Evolutionary conservation across 1,140 invertebrate genomes (phyloP).

Genomic region (Papilio machaon): DNA sequence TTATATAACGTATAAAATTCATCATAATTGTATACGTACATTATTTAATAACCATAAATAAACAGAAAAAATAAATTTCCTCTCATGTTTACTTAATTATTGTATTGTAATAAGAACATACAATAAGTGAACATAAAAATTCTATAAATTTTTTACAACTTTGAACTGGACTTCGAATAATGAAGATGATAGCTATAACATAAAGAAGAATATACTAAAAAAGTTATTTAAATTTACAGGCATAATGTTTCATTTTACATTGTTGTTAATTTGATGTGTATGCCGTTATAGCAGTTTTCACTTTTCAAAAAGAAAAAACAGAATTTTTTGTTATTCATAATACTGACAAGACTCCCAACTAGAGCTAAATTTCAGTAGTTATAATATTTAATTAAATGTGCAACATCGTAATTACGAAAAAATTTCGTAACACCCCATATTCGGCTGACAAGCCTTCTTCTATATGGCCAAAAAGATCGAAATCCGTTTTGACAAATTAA

Average conservation of each 20-base stretch:
- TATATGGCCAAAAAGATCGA: neutral
- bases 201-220: too few relatives aligned
- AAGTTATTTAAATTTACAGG: neutral
- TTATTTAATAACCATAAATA: conserved; percentile 28
- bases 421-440: neutral
- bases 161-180: neutral
- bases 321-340: too few relatives aligned
- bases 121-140: neutral
- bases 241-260: neutral
- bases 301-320: too few relatives aligned
- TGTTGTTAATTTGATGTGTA: neutral
- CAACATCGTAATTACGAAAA: neutral
- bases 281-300: too few relatives aligned
- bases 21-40: conserved; percentile 6
- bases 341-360: too few relatives aligned
- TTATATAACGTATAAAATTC: neutral
- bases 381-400: too few relatives aligned
- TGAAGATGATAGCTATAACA: neutral
- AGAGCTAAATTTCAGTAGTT: too few relatives aligned
- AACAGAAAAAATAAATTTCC: conserved; percentile 31
- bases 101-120: neutral
- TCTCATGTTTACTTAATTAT: neutral
- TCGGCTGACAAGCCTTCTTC: neutral
- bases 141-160: neutral
- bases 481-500: neutral